A percentile compares a stretch with the other conserved stretches of the same genome.
Conservation (phyloP, 2,797 vertebrate genomes). For the Helicolenus hilgendorfi region DNA sequence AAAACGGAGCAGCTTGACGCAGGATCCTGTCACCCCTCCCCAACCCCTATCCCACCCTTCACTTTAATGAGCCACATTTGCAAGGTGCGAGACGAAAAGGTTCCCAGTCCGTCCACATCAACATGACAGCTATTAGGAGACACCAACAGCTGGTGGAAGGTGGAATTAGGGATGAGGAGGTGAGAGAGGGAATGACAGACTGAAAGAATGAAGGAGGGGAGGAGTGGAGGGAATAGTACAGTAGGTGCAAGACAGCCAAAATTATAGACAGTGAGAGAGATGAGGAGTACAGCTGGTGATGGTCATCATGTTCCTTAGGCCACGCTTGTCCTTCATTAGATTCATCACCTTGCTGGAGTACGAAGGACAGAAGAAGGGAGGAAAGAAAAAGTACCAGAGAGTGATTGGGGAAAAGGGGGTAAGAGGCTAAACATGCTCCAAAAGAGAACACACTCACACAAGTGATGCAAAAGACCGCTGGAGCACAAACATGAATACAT, state of each 20-base stretch:
- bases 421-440: slow-evolving; percentile 1
- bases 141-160: slow-evolving; percentile 83
- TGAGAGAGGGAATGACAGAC: slow-evolving; percentile 55
- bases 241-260: slow-evolving; percentile 1
- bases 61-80: slow-evolving; percentile 87
- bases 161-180: slow-evolving; percentile 61
- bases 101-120: slow-evolving; percentile 68
- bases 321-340: slow-evolving; percentile 63
- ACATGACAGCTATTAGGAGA: slow-evolving; percentile 82
- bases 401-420: not conserved
- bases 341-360: slow-evolving; percentile 53
- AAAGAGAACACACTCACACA: not conserved
- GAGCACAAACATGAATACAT: slow-evolving; percentile 47
- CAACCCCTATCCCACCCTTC: slow-evolving; percentile 54
- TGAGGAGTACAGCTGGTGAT: slow-evolving; percentile 44
- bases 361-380: slow-evolving; percentile 30
- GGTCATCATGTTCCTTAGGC: slow-evolving; percentile 54
- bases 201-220: slow-evolving; percentile 30
- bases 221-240: not conserved
- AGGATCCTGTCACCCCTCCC: slow-evolving; percentile 65
- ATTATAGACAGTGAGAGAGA: slow-evolving; percentile 33
- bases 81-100: slow-evolving; percentile 73
- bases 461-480: slow-evolving; percentile 14
- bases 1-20: slow-evolving; percentile 69
- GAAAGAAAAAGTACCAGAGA: not conserved